Percentiles rank a stretch among this genome's conserved stretches.
phyloP scores from a whole-genome alignment of 2,797 vertebrate genomes.

The Taenioides sp. region DNA sequence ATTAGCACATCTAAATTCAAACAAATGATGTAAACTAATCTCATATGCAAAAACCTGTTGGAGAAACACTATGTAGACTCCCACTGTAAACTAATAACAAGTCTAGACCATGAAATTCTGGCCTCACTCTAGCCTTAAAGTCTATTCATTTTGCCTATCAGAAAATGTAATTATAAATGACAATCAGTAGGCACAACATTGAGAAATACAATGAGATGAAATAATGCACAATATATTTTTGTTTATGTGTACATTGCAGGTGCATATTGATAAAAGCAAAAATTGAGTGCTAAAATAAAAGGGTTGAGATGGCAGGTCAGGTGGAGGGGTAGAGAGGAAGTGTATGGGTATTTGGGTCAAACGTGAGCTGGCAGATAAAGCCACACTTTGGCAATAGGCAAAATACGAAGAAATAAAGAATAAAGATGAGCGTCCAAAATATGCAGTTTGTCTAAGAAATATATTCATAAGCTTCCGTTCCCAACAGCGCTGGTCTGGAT shows the following conservation, averaged over 20 bases:
- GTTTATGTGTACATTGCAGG: neutral
- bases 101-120: too few species aligned
- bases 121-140: too few species aligned
- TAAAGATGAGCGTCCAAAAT: constrained; percentile 11
- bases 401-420: constrained; percentile 9
- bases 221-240: too few species aligned
- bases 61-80: too few species aligned
- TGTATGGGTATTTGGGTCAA: constrained; percentile 74
- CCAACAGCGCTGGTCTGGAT: constrained; percentile 19
- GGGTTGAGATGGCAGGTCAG: constrained; percentile 50
- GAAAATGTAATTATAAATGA: too few species aligned
- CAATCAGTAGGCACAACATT: too few species aligned
- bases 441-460: constrained; percentile 14
- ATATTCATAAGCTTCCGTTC: constrained; percentile 8
- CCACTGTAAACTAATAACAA: too few species aligned
- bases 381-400: constrained; percentile 40
- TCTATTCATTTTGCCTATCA: too few species aligned
- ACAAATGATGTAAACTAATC: too few species aligned
- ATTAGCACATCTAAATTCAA: too few species aligned
- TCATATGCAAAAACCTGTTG: too few species aligned
- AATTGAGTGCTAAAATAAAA: constrained; percentile 45
- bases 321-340: constrained; percentile 53
- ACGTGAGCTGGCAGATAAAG: constrained; percentile 42
- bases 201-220: too few species aligned
- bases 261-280: neutral